Evolutionary conservation across 1,140 invertebrate species (phyloP), one percentile per base, ranked within the genome.

Genomic region (Proales similis): DNA sequence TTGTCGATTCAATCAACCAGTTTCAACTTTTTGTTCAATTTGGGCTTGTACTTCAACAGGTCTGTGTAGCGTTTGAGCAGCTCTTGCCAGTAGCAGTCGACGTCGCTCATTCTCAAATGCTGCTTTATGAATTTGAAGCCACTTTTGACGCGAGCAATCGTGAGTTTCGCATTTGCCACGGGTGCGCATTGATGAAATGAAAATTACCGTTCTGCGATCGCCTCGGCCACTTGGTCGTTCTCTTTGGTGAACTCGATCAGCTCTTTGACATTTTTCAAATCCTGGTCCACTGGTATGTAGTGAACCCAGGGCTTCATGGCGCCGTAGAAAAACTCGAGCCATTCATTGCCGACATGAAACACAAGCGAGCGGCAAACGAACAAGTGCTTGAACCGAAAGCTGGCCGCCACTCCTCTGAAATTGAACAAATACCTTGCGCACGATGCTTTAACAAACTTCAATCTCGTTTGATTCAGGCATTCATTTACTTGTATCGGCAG

Each of bases 351-450:
- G 14, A 94, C 89, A 76, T 97, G 90, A 69, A 94, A 90, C 0
- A 97, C 88, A n/a, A 95, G 72, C 0, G 90, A 93, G 66, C 84
- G 82, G 73, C 92, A 97, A 0, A 96, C 74, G 71, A 96, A 92
- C 24, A 97, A 80, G 78, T 96, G 91, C 69, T 95, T 95, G 26
- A 93, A 84, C n/a, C 92, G 80, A 74, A 97, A 97, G 73, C 90
- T 94, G 20, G 92, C 92, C 12, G 91, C 90, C 0, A 97, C 91
- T 19, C 92, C 92, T 64, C 90, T 81, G 71, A 89, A 95, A 78
- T 97, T 97, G 68, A 95, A 94, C 48, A 96, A 78, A 78, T 92
- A 94, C 65, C 76, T 78, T 68, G 64, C 74, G 60, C 63, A n/a
- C n/a, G n/a, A n/a, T 42, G 27, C 64, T 29, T 19, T 36, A 39